phyloP scores from a whole-genome alignment of 2,888 invertebrate genomes.

The Dinocampus coccinellae region DNA sequence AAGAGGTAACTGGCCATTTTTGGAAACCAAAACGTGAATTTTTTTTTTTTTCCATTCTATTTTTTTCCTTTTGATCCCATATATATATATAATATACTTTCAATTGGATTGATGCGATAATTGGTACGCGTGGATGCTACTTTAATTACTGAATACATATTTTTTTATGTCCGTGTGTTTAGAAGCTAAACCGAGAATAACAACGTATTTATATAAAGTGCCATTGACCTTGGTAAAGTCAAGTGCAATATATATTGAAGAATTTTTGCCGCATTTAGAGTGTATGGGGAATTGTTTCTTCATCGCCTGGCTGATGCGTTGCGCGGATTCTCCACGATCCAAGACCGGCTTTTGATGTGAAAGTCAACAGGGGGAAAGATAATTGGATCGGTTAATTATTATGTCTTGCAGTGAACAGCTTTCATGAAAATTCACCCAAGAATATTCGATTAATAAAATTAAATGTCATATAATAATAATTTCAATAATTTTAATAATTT shows the following conservation, averaged over 20 bases:
- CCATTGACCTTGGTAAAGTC: conserved; percentile 17
- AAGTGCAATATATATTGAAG: too few relatives aligned
- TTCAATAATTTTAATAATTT: neutral
- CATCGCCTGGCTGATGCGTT: conserved; percentile 15
- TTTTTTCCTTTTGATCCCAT: too few relatives aligned
- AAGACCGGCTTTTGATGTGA: conserved; percentile 12
- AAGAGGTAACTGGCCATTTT: conserved; percentile 16
- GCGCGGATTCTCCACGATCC: conserved; percentile 14
- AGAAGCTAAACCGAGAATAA: neutral
- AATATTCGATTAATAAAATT: neutral
- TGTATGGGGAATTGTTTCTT: conserved; percentile 20
- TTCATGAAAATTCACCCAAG: neutral
- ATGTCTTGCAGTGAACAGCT: neutral
- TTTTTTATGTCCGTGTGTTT: neutral
- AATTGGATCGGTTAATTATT: conserved; percentile 42
- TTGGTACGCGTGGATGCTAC: conserved; percentile 1
- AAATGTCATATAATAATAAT: neutral
- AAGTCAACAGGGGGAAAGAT: conserved; percentile 2
- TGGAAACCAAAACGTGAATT: neutral
- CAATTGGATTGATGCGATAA: conserved; percentile 40
- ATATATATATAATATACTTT: conserved; percentile 17
- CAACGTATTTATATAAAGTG: conserved; percentile 4
- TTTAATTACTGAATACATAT: conserved; percentile 28
- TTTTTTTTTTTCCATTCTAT: conserved; percentile 2
- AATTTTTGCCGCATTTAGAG: conserved; percentile 2